Evolutionary conservation across 2,113 vertebrate genomes (phyloP).

Genomic region (Ceuthmochares aereus): DNA sequence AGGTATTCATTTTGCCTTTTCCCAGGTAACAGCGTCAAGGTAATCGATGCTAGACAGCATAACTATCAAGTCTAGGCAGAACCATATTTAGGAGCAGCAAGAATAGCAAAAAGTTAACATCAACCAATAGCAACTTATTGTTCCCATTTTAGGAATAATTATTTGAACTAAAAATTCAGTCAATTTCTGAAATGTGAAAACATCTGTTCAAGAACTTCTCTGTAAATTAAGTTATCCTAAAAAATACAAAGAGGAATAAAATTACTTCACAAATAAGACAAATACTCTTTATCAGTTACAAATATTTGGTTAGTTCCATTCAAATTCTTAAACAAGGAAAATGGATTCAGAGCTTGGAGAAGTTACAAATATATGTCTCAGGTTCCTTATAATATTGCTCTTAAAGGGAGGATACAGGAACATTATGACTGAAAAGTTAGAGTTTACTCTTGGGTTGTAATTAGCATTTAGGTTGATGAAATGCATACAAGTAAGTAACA

Average conservation of each 20-base stretch:
- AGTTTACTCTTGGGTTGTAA: background rate
- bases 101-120: background rate
- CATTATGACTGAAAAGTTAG: background rate
- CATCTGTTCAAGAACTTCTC: background rate
- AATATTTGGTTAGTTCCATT: conserved; percentile 17
- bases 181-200: background rate
- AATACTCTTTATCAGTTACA: background rate
- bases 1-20: background rate
- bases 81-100: background rate
- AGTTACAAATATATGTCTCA: background rate
- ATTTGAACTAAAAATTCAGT: background rate
- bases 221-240: conserved; percentile 6
- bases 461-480: background rate
- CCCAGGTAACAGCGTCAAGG: background rate
- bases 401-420: background rate
- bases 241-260: conserved; percentile 29
- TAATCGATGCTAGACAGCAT: background rate
- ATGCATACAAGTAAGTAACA: background rate
- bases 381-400: background rate
- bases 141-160: conserved; percentile 22
- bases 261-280: conserved; percentile 14
- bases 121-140: background rate
- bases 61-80: background rate
- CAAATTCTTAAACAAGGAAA: conserved; percentile 13
- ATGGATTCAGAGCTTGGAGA: background rate